Evolutionary conservation across 2,888 invertebrate genomes (phyloP).

Genomic region (Limnephilus marmoratus): DNA sequence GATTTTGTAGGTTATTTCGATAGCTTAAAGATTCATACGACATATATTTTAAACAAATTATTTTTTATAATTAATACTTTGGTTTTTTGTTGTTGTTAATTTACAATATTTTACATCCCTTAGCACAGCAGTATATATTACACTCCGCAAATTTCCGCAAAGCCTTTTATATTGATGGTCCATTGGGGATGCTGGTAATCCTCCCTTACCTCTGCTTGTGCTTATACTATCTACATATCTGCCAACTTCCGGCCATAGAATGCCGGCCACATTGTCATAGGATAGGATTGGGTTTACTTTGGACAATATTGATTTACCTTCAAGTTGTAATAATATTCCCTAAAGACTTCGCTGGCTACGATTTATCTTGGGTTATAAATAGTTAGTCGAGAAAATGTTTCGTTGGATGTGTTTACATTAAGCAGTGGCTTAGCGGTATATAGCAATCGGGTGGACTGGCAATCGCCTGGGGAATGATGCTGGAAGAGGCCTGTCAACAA

Average conservation of each 20-base stretch:
- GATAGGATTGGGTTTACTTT: slow-evolving; percentile 1
- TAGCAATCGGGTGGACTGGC: background rate
- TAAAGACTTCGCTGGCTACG: background rate
- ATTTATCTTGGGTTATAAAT: background rate
- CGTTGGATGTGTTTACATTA: background rate
- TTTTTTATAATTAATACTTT: too few species aligned
- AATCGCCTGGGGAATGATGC: background rate
- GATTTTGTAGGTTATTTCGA: too few species aligned
- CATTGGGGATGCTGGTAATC: slow-evolving; percentile 13
- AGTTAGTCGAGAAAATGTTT: background rate
- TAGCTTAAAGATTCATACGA: too few species aligned
- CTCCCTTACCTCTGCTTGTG: background rate
- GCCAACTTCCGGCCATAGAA: background rate
- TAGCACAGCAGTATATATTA: background rate
- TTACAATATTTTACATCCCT: background rate
- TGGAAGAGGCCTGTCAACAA: background rate
- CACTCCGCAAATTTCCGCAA: slow-evolving; percentile 16
- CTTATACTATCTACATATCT: background rate
- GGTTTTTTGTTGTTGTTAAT: background rate
- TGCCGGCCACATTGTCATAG: slow-evolving; percentile 23
- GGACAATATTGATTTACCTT: slow-evolving; percentile 2
- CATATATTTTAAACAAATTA: too few species aligned
- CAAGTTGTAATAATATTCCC: background rate
- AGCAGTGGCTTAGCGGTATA: background rate
- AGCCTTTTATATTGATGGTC: slow-evolving; percentile 43